Percentiles rank a stretch among this genome's conserved stretches.
phyloP scores from a whole-genome alignment of 2,113 vertebrate species.

The Osmerus eperlanus region DNA sequence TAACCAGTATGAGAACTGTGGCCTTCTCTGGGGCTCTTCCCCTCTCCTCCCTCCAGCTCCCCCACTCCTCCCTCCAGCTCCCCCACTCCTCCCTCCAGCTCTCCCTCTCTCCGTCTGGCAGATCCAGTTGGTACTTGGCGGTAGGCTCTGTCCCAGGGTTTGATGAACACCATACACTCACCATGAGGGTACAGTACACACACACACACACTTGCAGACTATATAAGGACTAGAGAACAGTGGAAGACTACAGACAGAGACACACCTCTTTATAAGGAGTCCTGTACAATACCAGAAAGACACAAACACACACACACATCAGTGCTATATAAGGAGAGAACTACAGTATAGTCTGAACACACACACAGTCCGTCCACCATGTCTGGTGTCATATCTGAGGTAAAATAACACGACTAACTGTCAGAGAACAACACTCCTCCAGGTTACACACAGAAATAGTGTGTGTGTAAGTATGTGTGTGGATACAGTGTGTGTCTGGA shows the following conservation, averaged over 20 bases:
- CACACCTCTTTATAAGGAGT: neutral
- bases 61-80: neutral
- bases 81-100: neutral
- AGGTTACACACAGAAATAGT: no score
- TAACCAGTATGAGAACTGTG: no score
- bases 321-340: neutral
- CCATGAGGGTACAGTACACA: neutral
- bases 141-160: neutral
- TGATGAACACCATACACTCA: constrained; percentile 7
- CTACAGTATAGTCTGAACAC: neutral
- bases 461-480: no score
- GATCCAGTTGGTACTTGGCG: neutral
- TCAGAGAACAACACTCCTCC: no score
- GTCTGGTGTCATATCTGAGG: no score
- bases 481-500: no score
- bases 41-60: no score
- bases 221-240: constrained; percentile 6
- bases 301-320: neutral
- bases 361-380: neutral
- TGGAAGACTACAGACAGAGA: neutral
- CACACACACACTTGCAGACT: constrained; percentile 1
- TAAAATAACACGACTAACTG: no score
- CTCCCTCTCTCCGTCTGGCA: neutral
- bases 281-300: neutral
- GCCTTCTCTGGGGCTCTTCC: no score